Conservation (phyloP, 2,888 invertebrate genomes). For the Sceliomorpha sp. region DNA sequence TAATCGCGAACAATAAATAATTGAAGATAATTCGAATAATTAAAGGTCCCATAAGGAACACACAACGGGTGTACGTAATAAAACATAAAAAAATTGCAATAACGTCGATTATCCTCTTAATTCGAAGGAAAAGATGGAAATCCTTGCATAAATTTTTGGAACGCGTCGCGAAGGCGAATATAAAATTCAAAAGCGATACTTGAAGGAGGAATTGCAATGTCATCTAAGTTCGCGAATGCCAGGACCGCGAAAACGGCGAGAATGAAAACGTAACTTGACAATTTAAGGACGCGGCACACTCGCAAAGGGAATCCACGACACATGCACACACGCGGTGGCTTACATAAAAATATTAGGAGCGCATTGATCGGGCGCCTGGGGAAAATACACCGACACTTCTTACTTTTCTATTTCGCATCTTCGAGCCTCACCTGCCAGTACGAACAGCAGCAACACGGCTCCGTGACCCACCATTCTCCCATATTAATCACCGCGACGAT, state of each 20-base stretch:
- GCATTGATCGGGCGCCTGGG: conserved; percentile 59
- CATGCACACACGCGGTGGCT: conserved; percentile 33
- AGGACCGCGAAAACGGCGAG: conserved; percentile 3
- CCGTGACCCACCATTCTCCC: conserved; percentile 76
- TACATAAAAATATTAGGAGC: conserved; percentile 37
- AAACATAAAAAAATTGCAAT: too few relatives aligned
- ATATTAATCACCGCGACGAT: conserved; percentile 69
- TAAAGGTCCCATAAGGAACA: too few relatives aligned
- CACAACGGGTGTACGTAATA: too few relatives aligned
- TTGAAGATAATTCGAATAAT: too few relatives aligned
- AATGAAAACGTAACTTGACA: conserved; percentile 38
- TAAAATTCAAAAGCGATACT: too few relatives aligned
- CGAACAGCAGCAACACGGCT: conserved; percentile 73
- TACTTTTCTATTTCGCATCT: background rate
- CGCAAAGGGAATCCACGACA: conserved; percentile 52
- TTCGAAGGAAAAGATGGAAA: too few relatives aligned
- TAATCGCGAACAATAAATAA: too few relatives aligned
- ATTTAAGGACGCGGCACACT: conserved; percentile 44
- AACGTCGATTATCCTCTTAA: too few relatives aligned
- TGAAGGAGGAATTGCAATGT: too few relatives aligned
- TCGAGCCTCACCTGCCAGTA: conserved; percentile 71
- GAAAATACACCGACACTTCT: conserved; percentile 14
- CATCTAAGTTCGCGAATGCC: too few relatives aligned
- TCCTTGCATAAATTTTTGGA: too few relatives aligned
- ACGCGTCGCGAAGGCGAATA: too few relatives aligned